Evolutionary conservation across 2,888 invertebrate genomes (phyloP), one percentile per base, ranked within the genome.

Genomic region (Papilio gigon): DNA sequence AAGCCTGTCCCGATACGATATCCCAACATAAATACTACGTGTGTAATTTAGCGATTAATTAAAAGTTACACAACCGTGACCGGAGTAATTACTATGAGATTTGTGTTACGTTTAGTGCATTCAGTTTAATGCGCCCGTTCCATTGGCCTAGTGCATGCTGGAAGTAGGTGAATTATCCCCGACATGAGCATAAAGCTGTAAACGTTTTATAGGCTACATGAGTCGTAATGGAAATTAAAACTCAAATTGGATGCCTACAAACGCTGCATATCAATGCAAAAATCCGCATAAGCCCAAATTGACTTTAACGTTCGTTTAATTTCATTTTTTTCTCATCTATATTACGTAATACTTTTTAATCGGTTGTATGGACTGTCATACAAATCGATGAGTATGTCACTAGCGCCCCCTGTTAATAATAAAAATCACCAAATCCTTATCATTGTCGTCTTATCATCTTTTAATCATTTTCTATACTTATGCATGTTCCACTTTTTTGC

Each of bases 31-130:
- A 84, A 84, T 77, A 80, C 75, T 81, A 84, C 83, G 80, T 81
- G 85, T 86, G 89, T 90, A 90, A 90, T 90, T 88, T 84, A 87
- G 79, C 89, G 90, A 90, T 89, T 90, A 90, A 91, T 91, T 90
- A 90, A 90, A 91, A 90, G 80, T 86, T 85, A 87, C 86, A 89
- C 86, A 88, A 82, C 85, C 90, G 85, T 89, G 84, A 87, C 90
- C 80, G 76, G 76, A 78, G 87, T 89, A 88, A 89, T 90, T 89
- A 81, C 85, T 72, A 53, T 73, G 79, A 81, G 85, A 85, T 84
- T 87, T 86, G 83, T 86, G 83, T 83, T 83, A 81, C 81, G 79
- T 84, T 84, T 81, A 83, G 81, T 82, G 83, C 84, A 81, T 83
- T 78, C 76, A 74, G 75, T 81, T 85, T 84, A 84, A 77, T 77